Evolutionary conservation across 2,113 vertebrate species (phyloP).

Genomic region (Prunella himalayana): DNA sequence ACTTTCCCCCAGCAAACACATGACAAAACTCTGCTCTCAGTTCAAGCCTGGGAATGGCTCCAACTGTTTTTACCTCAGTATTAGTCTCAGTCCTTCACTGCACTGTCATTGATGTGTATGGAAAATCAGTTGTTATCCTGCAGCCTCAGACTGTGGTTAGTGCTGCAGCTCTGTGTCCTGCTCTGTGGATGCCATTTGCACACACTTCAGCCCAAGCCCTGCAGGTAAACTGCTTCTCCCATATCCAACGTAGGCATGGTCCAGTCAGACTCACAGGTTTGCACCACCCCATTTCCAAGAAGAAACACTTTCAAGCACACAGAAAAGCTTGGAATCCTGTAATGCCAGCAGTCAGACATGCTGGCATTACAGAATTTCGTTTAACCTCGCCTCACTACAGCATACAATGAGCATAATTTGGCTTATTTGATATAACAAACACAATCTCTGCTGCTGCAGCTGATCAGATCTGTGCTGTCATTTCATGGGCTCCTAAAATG

Average conservation of each 20-base stretch:
- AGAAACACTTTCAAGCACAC: background rate
- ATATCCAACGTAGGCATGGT: fast-evolving
- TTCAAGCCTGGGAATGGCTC: background rate
- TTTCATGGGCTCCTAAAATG: background rate
- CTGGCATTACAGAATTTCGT: background rate
- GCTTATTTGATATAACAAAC: background rate
- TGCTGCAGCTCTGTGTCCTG: background rate
- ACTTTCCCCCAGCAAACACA: background rate
- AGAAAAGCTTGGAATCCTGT: background rate
- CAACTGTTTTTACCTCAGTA: background rate
- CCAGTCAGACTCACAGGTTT: background rate
- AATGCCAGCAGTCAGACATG: background rate
- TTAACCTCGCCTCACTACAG: background rate
- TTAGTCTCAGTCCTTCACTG: background rate
- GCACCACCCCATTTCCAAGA: background rate
- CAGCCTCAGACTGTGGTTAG: background rate
- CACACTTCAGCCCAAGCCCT: background rate
- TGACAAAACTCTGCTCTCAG: background rate
- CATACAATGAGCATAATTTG: background rate
- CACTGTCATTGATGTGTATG: background rate
- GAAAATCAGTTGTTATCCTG: background rate
- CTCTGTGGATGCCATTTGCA: background rate
- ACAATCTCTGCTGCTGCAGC: background rate
- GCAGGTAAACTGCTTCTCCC: background rate
- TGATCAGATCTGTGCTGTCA: background rate